Evolutionary conservation across 2,797 vertebrate species (phyloP), one percentile per base, ranked within the genome.

Genomic region (Chloroceryle amazona): DNA sequence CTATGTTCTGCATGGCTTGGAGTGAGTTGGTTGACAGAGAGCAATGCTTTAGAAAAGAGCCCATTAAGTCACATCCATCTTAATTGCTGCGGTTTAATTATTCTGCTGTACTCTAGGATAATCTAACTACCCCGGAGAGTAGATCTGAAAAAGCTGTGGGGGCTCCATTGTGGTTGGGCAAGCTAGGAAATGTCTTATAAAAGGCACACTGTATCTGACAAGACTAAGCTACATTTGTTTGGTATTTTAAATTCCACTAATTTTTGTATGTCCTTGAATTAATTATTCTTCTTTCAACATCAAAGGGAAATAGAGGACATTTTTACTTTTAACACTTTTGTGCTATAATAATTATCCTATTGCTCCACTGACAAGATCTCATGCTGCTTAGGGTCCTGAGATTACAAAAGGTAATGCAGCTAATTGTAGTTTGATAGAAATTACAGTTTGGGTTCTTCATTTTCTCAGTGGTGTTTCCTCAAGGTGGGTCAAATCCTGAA

Each of bases 211-310:
- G 23, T 63, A 71, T 94, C 94, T 90, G 62, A 88, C 86, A 95
- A 94, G 91, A 94, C 90, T 72, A 74, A 89, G 92, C 93, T 86
- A 12, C 82, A 3, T 93, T 97, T 89, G 85, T 93, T 96, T 92
- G 68, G 75, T 86, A 74, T 90, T 98, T 95, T 96, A 97, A 97
- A 97, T 97, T 95, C 95, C 96, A 86, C 80, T 72, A 81, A 96
- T 91, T 96, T 98, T 97, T 96, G 55, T 31, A 65, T 93, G 90
- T 82, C 92, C 97, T 96, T 93, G 89, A 94, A 87, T 95, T 75
- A 92, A 89, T 86, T 86, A 67, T 81, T 95, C 72, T 86, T 93
- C 91, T 96, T 94, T 84, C 74, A 81, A 92, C 76, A 81, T 97
- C 95, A 93, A 90, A 97, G 78, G 46, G 58, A 90, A 67, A 80